Evolutionary conservation across 1,140 invertebrate genomes (phyloP).

Genomic region (Homarus americanus): DNA sequence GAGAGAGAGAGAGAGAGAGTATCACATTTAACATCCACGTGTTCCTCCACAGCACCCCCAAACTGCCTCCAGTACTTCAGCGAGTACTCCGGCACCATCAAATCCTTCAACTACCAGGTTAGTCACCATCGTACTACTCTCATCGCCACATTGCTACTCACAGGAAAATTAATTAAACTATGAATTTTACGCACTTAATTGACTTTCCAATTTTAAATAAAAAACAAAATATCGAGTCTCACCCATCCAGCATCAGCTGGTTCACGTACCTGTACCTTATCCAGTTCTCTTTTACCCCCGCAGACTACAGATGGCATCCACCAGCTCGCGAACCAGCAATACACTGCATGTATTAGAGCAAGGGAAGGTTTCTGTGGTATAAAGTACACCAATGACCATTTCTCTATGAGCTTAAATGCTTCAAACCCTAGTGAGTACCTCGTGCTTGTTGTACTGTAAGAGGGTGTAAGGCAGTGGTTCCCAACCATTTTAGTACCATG

Average conservation of each 20-base stretch:
- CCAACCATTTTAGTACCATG: no score
- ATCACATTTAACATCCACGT: no score
- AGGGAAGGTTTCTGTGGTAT: slow-evolving; percentile 83
- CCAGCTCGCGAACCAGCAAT: slow-evolving; percentile 87
- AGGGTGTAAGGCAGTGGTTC: not conserved
- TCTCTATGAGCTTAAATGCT: slow-evolving; percentile 78
- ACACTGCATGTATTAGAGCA: slow-evolving; percentile 86
- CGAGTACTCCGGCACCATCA: slow-evolving; percentile 81
- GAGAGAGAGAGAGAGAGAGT: no score
- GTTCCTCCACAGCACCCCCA: slow-evolving; percentile 80
- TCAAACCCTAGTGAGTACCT: not conserved
- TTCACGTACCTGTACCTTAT: not conserved
- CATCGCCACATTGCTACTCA: not conserved
- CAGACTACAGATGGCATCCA: slow-evolving; percentile 79
- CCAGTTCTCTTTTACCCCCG: not conserved
- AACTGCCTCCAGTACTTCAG: slow-evolving; percentile 86
- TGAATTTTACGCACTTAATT: no score
- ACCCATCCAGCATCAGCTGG: not conserved
- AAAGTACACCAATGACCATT: slow-evolving; percentile 81
- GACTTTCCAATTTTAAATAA: not conserved
- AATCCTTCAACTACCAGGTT: slow-evolving; percentile 86
- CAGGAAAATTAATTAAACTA: no score
- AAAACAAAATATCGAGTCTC: not conserved
- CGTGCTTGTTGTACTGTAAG: not conserved
- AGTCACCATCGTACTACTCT: not conserved